These are phyloP conservation scores for Clarias macrocephalus DNA, from an alignment of 2,113 vertebrate genomes.

Conservation along the genomic window DNA sequence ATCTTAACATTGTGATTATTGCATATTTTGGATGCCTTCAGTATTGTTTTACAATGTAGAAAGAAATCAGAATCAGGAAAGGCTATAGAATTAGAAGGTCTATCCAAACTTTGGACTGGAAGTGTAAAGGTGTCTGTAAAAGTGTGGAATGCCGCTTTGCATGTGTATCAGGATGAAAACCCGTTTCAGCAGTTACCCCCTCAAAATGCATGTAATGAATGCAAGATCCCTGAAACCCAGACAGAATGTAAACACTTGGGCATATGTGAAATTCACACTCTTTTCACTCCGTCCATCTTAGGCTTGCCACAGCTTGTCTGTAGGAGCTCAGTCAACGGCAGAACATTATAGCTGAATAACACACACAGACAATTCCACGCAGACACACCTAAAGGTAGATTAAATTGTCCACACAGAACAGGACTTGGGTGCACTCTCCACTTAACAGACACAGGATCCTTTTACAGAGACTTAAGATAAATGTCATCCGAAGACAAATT, in stretches of 20 bases:
- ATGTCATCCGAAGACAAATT: not conserved
- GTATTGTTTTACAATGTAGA: too few species aligned
- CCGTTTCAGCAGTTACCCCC: not conserved
- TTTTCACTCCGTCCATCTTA: not conserved
- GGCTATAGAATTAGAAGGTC: too few species aligned
- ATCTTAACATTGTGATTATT: too few species aligned
- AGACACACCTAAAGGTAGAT: conserved; percentile 51
- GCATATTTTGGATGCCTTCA: too few species aligned
- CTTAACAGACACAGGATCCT: conserved; percentile 16
- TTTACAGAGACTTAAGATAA: conserved; percentile 13
- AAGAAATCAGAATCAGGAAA: too few species aligned
- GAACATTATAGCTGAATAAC: conserved; percentile 52
- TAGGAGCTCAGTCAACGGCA: conserved; percentile 55
- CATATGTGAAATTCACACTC: not conserved
- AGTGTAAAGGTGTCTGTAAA: not conserved
- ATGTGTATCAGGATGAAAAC: not conserved
- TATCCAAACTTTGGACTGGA: too few species aligned
- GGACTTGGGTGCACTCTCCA: not conserved
- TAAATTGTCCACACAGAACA: conserved; percentile 36
- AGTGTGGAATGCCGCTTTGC: not conserved
- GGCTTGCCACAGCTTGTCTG: conserved; percentile 23
- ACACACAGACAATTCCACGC: conserved; percentile 51
- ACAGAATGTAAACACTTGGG: not conserved
- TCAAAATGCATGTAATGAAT: conserved; percentile 5
- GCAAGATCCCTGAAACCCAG: not conserved